These are phyloP conservation scores for Pteropus alecto DNA, from an alignment of 2,113 vertebrate species.

Conservation along the genomic window DNA sequence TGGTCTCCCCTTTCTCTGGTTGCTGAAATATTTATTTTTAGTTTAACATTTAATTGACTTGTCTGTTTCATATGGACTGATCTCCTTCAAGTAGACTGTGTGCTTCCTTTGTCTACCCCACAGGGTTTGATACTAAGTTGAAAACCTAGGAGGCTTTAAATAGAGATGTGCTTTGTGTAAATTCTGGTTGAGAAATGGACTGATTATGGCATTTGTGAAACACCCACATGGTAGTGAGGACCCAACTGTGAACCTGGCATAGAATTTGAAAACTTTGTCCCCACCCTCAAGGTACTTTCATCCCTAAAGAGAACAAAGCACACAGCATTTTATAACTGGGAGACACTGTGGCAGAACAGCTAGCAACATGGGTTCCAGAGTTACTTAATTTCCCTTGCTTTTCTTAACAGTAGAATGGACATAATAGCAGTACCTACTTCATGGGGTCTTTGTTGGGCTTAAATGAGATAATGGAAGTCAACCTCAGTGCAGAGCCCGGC, in stretches of 20 bases:
- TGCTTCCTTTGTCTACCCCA: background rate
- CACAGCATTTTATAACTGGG: background rate
- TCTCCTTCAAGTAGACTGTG: background rate
- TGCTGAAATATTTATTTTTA: background rate
- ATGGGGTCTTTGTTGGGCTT: background rate
- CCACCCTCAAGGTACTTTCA: background rate
- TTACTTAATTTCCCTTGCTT: background rate
- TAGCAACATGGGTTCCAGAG: background rate
- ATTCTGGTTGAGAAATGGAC: background rate
- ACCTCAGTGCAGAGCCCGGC: background rate
- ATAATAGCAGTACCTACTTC: background rate
- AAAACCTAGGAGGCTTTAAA: background rate
- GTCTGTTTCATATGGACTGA: background rate
- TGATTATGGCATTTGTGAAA: background rate
- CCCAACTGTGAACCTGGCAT: background rate
- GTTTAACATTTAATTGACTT: slow-evolving; percentile 2
- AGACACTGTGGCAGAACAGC: background rate
- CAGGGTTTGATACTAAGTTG: background rate
- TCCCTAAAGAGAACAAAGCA: background rate
- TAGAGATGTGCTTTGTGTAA: background rate
- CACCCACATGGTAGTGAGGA: background rate
- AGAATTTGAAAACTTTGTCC: background rate
- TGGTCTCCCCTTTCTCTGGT: background rate
- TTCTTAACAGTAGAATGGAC: background rate
- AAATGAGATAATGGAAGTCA: background rate